Evolutionary conservation across 2,113 vertebrate species (phyloP).

Genomic region (Neofelis nebulosa): DNA sequence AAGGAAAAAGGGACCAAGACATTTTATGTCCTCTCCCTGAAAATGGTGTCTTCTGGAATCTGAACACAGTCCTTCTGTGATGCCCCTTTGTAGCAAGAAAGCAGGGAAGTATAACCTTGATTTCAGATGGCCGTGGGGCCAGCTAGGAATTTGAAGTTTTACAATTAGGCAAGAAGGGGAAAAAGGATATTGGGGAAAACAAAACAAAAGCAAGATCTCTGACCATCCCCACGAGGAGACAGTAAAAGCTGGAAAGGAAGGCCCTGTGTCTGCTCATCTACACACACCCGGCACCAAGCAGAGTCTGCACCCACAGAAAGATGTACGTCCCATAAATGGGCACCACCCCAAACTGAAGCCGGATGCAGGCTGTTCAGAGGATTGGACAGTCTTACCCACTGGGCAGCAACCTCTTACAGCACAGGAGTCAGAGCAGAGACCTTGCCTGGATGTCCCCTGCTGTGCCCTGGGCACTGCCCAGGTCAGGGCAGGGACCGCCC

Average conservation of each 20-base stretch:
- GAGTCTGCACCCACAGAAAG: fast-evolving
- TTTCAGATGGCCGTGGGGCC: not conserved
- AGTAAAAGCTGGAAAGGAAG: not conserved
- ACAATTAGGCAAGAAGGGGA: not conserved
- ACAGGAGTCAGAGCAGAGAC: too few relatives aligned
- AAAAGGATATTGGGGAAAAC: not conserved
- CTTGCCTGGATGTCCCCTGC: too few relatives aligned
- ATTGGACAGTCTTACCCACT: too few relatives aligned
- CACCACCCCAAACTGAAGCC: not conserved
- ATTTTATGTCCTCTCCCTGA: not conserved
- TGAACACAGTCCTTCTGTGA: not conserved
- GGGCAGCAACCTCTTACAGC: too few relatives aligned
- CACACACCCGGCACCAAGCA: fast-evolving
- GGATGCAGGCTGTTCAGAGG: not conserved
- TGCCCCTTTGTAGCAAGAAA: not conserved
- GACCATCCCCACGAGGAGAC: too few relatives aligned
- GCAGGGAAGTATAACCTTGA: not conserved
- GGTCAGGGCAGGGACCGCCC: too few relatives aligned
- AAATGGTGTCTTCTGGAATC: not conserved
- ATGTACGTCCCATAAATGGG: fast-evolving
- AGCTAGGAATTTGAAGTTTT: not conserved
- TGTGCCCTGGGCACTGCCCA: too few relatives aligned
- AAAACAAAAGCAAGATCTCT: not conserved
- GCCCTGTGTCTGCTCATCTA: too few relatives aligned
- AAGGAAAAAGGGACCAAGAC: not conserved